These are phyloP conservation scores for Trichogramma evanescens DNA, from an alignment of 2,888 invertebrate genomes.

Conservation along the genomic window DNA sequence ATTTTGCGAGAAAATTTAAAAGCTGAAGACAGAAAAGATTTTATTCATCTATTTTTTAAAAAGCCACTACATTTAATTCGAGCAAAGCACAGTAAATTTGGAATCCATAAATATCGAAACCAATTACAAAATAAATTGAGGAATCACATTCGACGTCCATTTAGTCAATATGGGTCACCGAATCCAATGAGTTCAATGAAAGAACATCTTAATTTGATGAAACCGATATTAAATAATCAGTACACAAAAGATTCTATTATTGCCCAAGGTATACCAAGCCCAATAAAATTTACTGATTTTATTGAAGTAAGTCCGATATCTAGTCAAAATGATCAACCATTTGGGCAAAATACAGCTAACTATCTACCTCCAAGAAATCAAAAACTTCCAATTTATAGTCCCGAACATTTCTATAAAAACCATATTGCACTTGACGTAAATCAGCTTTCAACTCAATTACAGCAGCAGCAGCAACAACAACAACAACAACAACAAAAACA, in stretches of 20 bases:
- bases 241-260: conserved; percentile 15
- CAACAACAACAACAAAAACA: background rate
- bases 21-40: conserved; percentile 35
- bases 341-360: conserved; percentile 37
- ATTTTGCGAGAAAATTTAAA: conserved; percentile 18
- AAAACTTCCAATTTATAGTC: conserved; percentile 31
- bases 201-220: conserved; percentile 19
- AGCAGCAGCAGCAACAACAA: conserved; percentile 1
- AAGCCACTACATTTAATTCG: conserved; percentile 25
- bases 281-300: conserved; percentile 33
- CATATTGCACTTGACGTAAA: background rate
- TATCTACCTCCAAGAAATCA: conserved; percentile 44
- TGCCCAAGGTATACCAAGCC: conserved; percentile 32
- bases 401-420: conserved; percentile 12
- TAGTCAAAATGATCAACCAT: conserved; percentile 40
- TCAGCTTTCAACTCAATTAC: background rate
- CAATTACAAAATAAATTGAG: conserved; percentile 29
- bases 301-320: conserved; percentile 36
- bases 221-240: conserved; percentile 9
- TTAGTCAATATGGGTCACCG: conserved; percentile 39
- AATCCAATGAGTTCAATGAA: conserved; percentile 23
- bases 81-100: background rate
- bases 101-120: conserved; percentile 23
- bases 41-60: conserved; percentile 35
- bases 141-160: conserved; percentile 32